Base-by-base conservation (phyloP, 2,113 vertebrate species). In the Danionella cerebrum region DNA sequence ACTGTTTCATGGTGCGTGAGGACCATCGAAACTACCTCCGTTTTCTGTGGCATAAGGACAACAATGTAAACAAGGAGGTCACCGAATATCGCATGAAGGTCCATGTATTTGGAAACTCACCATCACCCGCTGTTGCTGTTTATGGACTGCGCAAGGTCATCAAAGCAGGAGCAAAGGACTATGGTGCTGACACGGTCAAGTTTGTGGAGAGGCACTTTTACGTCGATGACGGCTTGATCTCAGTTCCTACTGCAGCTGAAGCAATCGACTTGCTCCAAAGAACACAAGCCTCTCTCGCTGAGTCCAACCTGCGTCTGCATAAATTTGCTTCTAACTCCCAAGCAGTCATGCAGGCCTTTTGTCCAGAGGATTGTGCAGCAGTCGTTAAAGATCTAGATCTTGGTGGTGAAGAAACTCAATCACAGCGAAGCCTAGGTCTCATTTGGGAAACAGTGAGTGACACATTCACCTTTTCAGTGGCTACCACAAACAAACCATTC, bases 401-500 rank as follows among this genome's bases (percentile, higher is more conserved):
- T 2, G 55, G 10, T 35, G 55, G 53, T 38, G 54, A 71, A 16
- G 21, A 21, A 1, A 1, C 39, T 21, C 47, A 38, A 5, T 29
- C 47, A 14, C 67, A 74, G 21, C 13, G 31, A 1, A 71, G 73
- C 9, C n/a, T 69, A 9, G 66, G 59, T 10, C 13, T 72, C 1
- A 6, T 44, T 1, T 72, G 59, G 60, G 39, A 60, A 5, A 38
- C 65, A 4, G 22, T 3, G 0, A 60, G 9, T 0, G 47, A 76
- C 22, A 55, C 51, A 29, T 76, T 72, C 44, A 72, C 74, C 5
- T 76, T 35, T 22, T 53, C 45, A n/a, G n/a, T n/a, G 1, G 39
- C 54, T 9, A 53, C 16, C 1, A 25, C 5, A 1, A 35, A 8
- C 39, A 70, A 71, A 5, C 68, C 68, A 16, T 75, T 70, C 12